phyloP scores from a whole-genome alignment of 1,140 invertebrate species.

The Calephelis virginiensis region DNA sequence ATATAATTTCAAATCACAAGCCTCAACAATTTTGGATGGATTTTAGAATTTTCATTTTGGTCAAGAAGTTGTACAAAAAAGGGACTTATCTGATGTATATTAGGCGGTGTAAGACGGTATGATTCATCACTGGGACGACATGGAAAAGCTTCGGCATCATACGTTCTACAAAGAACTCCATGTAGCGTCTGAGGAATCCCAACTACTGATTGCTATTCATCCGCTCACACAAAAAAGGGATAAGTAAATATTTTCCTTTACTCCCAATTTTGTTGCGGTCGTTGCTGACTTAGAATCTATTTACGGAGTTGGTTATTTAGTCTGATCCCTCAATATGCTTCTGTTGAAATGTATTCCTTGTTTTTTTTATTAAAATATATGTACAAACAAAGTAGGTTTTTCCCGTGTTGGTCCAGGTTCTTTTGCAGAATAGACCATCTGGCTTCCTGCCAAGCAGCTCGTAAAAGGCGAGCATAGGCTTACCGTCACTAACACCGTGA shows the following conservation, averaged over 20 bases:
- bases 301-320: too few species aligned
- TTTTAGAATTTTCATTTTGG: slow-evolving; percentile 46
- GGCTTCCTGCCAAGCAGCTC: too few species aligned
- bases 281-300: too few species aligned
- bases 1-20: slow-evolving; percentile 39
- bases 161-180: slow-evolving; percentile 96
- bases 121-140: slow-evolving; percentile 96
- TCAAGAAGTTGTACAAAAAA: slow-evolving; percentile 92
- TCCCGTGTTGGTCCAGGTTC: too few species aligned
- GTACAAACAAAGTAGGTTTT: too few species aligned
- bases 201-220: slow-evolving; percentile 92
- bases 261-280: background rate
- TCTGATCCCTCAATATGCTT: too few species aligned
- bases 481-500: too few species aligned
- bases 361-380: too few species aligned
- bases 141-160: slow-evolving; percentile 98
- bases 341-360: too few species aligned
- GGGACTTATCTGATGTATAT: slow-evolving; percentile 92
- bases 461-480: too few species aligned
- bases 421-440: too few species aligned
- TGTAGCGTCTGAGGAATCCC: slow-evolving; percentile 94
- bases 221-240: slow-evolving; percentile 92
- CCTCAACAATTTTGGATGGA: slow-evolving; percentile 37
- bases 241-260: slow-evolving; percentile 49
- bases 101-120: slow-evolving; percentile 96